Evolutionary conservation across 2,113 vertebrate genomes (phyloP).

Genomic region (Zapornia atra): DNA sequence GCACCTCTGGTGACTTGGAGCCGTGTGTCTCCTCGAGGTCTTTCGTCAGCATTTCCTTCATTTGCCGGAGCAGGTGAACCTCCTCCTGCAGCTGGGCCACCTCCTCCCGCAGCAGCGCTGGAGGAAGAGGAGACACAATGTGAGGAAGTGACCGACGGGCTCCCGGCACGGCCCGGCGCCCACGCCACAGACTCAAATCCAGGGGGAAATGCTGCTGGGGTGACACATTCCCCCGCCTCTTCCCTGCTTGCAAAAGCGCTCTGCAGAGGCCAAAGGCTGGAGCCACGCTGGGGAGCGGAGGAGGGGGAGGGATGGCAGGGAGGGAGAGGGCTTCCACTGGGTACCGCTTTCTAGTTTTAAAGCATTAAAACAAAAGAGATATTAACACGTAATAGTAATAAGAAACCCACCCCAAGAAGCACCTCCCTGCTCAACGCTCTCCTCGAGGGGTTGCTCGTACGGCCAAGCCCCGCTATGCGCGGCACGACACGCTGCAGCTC

Average conservation of each 20-base stretch:
- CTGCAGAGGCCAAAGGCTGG: not conserved
- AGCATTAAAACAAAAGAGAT: not conserved
- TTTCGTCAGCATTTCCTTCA: constrained; percentile 97
- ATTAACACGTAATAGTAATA: not conserved
- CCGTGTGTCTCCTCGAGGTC: constrained; percentile 95
- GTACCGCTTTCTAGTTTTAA: not conserved
- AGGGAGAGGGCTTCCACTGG: not conserved
- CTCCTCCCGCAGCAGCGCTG: constrained; percentile 94
- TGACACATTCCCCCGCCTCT: not conserved
- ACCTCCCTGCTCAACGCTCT: not conserved
- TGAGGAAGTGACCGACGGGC: not conserved
- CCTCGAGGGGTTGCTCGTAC: rapidly evolving
- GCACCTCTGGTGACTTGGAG: constrained; percentile 87
- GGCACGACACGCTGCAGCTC: not conserved
- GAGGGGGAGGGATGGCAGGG: not conserved
- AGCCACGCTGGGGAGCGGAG: no score
- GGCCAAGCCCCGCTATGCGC: not conserved
- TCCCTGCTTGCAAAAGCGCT: not conserved
- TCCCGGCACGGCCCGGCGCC: not conserved
- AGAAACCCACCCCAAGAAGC: not conserved
- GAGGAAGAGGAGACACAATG: constrained; percentile 56
- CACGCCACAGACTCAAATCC: not conserved
- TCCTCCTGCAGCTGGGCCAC: constrained; percentile 96
- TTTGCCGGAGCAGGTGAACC: constrained; percentile 94
- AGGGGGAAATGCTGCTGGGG: not conserved